Percentiles rank a stretch among this genome's conserved stretches.
phyloP scores from a whole-genome alignment of 2,113 vertebrate genomes.

The Albula goreensis region DNA sequence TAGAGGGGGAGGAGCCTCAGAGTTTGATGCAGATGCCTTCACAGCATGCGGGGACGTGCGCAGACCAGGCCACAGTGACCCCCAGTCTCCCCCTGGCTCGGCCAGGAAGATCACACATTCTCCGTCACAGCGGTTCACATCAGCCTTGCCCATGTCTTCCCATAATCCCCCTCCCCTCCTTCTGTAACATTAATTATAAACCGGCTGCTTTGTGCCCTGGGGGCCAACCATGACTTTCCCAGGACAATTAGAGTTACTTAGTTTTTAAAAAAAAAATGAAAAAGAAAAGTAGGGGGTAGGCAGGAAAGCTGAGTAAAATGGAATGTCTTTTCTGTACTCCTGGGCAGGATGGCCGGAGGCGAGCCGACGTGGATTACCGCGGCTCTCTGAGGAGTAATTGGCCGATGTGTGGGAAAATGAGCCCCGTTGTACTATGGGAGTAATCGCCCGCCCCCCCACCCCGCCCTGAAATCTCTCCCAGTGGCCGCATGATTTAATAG shows the following conservation, averaged over 20 bases:
- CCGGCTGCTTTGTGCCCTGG: constrained; percentile 74
- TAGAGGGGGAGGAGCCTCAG: too few species aligned
- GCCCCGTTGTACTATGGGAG: constrained; percentile 61
- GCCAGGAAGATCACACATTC: constrained; percentile 61
- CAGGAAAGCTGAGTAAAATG: neutral
- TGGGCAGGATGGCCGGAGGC: constrained; percentile 55
- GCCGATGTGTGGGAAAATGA: constrained; percentile 74
- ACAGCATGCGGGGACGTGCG: neutral
- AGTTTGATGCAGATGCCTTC: neutral
- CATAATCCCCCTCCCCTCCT: constrained; percentile 83
- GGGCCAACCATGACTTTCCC: constrained; percentile 84
- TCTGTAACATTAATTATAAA: constrained; percentile 89
- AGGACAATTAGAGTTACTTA: constrained; percentile 97
- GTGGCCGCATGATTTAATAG: constrained; percentile 63
- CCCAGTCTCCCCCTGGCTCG: constrained; percentile 39
- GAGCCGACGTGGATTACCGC: constrained; percentile 70
- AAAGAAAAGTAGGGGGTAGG: constrained; percentile 26
- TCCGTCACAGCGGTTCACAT: constrained; percentile 61
- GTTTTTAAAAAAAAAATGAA: constrained; percentile 62
- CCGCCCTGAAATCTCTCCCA: constrained; percentile 56
- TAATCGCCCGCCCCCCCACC: constrained; percentile 55
- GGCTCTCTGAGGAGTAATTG: constrained; percentile 67
- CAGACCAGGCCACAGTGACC: neutral
- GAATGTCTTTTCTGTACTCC: constrained; percentile 21
- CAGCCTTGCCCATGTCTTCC: constrained; percentile 64